Conservation (phyloP, 2,888 invertebrate genomes). For the Phalangium opilio region DNA sequence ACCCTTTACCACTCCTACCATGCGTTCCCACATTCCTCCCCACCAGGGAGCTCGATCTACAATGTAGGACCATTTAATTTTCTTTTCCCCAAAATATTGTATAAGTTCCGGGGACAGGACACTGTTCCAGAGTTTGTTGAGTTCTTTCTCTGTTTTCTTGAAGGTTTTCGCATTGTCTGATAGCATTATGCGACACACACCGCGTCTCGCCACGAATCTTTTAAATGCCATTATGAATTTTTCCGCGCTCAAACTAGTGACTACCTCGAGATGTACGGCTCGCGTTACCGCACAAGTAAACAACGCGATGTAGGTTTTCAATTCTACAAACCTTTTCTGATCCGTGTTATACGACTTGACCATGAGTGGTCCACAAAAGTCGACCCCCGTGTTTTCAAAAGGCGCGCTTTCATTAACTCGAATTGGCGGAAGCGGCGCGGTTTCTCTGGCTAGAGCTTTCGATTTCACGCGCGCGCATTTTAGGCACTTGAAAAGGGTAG, state of each 20-base stretch:
- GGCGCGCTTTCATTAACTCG: no score
- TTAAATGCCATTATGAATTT: slow-evolving; percentile 17
- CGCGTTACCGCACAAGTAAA: slow-evolving; percentile 31
- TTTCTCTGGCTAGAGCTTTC: no score
- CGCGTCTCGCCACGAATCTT: no score
- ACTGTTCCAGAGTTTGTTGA: slow-evolving; percentile 1
- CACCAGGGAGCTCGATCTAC: slow-evolving; percentile 31
- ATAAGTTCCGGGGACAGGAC: slow-evolving; percentile 11
- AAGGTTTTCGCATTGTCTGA: slow-evolving; percentile 32
- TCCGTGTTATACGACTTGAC: no score
- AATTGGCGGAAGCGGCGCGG: no score
- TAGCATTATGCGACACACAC: no score
- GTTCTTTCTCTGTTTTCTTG: slow-evolving; percentile 27
- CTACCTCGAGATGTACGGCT: slow-evolving; percentile 25
- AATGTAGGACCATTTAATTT: slow-evolving; percentile 9
- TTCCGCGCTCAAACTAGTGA: slow-evolving; percentile 19
- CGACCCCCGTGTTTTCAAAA: slow-evolving; percentile 25
- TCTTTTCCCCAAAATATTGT: slow-evolving; percentile 1
- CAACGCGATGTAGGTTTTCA: slow-evolving; percentile 14
- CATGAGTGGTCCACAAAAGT: slow-evolving; percentile 9
- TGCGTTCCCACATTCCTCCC: slow-evolving; percentile 33
- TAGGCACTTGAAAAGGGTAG: no score
- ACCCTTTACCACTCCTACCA: slow-evolving; percentile 16
- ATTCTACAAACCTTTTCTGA: no score
- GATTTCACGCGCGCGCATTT: no score